Percentiles rank a stretch among this genome's conserved stretches.
Conservation (phyloP, 2,113 vertebrate genomes). For the Tylochromis polylepis region DNA sequence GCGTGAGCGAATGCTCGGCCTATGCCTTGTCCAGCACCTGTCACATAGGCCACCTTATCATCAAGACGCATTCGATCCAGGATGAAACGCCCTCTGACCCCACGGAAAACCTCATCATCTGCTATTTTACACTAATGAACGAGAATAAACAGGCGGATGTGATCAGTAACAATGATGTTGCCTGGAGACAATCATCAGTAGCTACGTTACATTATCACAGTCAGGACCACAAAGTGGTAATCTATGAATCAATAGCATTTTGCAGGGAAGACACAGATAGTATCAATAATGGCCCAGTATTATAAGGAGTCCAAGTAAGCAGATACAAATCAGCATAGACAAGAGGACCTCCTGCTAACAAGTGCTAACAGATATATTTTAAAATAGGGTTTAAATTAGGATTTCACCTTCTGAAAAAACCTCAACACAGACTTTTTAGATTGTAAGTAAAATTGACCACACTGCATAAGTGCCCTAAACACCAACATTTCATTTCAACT, state of each 20-base stretch:
- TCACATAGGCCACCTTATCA: conserved; percentile 75
- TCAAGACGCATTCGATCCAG: conserved; percentile 75
- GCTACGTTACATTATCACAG: background rate
- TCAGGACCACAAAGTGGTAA: background rate
- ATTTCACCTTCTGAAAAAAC: background rate
- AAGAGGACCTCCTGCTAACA: background rate
- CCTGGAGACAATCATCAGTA: background rate
- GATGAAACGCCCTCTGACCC: conserved; percentile 50
- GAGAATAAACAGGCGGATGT: background rate
- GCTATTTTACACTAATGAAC: conserved; percentile 31
- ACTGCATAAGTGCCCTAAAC: background rate
- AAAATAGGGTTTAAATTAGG: background rate
- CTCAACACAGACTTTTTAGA: background rate
- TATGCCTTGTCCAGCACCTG: conserved; percentile 77
- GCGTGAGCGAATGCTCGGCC: conserved; percentile 78
- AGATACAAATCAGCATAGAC: background rate
- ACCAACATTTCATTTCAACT: background rate
- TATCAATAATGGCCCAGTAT: background rate
- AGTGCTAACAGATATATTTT: background rate
- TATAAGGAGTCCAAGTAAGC: background rate
- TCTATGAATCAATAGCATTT: background rate
- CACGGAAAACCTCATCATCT: conserved; percentile 73
- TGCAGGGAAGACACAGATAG: background rate
- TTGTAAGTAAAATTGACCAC: background rate
- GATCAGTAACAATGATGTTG: background rate